A percentile compares a stretch with the other conserved stretches of the same genome.
Conservation (phyloP, 2,113 vertebrate species). For the Megaceryle maxima region DNA sequence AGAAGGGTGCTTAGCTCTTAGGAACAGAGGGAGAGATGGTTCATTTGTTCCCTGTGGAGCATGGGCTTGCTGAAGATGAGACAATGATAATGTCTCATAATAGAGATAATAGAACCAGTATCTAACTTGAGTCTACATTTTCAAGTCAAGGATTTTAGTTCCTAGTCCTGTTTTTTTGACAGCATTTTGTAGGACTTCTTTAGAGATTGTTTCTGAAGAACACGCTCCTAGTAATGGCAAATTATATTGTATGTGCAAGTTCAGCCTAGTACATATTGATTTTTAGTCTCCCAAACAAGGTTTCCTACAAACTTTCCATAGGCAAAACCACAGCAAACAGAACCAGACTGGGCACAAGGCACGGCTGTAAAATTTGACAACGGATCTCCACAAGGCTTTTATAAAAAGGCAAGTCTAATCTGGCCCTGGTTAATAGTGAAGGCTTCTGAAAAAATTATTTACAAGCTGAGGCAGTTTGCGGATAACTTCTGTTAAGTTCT, state of each 20-base stretch:
- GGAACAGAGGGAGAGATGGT: accelerated
- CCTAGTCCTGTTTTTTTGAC: neutral
- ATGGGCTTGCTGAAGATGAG: neutral
- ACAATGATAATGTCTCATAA: neutral
- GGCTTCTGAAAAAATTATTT: neutral
- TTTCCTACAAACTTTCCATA: neutral
- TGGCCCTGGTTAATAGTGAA: neutral
- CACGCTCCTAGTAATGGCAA: neutral
- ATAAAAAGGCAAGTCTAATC: neutral
- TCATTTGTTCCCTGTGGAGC: neutral
- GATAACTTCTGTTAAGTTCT: neutral
- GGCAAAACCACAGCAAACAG: neutral
- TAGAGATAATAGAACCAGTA: neutral
- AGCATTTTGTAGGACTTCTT: neutral
- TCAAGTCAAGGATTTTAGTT: neutral
- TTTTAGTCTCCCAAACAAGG: neutral
- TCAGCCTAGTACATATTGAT: neutral
- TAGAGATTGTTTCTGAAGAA: neutral
- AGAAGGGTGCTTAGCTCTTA: neutral
- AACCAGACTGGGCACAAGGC: neutral
- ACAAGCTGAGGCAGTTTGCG: neutral
- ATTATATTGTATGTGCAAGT: neutral
- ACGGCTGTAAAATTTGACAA: neutral
- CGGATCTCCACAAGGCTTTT: neutral
- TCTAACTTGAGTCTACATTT: neutral